These are phyloP conservation scores for Cossypha heuglini DNA, from an alignment of 2,797 vertebrate genomes.

Conservation along the genomic window DNA sequence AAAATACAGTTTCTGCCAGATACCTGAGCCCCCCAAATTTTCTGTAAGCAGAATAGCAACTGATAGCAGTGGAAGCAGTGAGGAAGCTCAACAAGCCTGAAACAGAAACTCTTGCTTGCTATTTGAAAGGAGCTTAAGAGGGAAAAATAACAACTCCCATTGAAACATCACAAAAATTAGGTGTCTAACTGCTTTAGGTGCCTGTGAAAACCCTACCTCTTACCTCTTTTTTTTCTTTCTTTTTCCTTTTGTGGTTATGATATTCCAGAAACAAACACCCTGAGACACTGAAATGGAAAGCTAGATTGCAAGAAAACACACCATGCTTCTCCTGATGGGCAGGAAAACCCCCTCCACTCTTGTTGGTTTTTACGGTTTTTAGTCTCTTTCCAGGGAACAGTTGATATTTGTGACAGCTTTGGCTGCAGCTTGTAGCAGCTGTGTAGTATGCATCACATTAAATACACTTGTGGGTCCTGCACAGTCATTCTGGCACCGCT, in stretches of 20 bases:
- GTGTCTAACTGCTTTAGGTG: not conserved
- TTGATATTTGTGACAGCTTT: constrained; percentile 50
- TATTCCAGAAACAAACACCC: not conserved
- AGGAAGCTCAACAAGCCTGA: not conserved
- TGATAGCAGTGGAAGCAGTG: fast-evolving
- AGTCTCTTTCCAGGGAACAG: constrained; percentile 44
- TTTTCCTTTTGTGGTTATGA: not conserved
- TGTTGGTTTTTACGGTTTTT: not conserved
- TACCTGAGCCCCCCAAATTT: not conserved
- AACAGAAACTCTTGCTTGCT: not conserved
- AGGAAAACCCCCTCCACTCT: not conserved
- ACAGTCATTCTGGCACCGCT: constrained; percentile 47
- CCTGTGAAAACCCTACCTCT: not conserved
- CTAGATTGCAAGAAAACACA: not conserved
- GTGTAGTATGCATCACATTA: constrained; percentile 31
- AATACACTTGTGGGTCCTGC: constrained; percentile 49
- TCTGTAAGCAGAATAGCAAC: not conserved
- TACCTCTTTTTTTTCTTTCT: not conserved
- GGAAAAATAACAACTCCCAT: not conserved
- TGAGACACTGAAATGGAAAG: constrained; percentile 10
- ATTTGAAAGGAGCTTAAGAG: not conserved
- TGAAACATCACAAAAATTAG: not conserved
- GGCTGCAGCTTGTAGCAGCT: constrained; percentile 32
- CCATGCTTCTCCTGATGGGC: not conserved
- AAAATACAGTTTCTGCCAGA: not conserved